Percentiles rank a stretch among this genome's conserved stretches.
Evolutionary conservation across 2,888 invertebrate genomes (phyloP).

Genomic region (Perizoma affinitatum): DNA sequence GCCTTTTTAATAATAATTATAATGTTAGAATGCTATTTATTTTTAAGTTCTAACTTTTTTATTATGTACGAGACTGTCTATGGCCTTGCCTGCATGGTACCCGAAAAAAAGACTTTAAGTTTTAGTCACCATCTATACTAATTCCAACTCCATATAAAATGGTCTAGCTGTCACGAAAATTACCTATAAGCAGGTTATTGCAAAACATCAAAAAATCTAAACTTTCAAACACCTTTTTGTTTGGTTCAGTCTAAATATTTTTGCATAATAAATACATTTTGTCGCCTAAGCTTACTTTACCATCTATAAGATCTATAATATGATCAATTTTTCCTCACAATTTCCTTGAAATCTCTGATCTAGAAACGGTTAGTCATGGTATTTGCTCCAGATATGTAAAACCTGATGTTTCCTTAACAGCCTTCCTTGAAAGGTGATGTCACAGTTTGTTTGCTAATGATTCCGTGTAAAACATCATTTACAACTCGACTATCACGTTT

Average conservation of each 20-base stretch:
- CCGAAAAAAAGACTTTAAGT: too few species aligned
- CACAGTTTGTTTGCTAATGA: slow-evolving; percentile 22
- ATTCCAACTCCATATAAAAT: too few species aligned
- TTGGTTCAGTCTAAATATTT: too few species aligned
- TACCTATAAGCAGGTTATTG: neutral
- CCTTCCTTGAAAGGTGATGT: slow-evolving; percentile 35
- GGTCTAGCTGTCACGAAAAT: too few species aligned
- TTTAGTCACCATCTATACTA: too few species aligned
- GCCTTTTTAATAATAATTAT: too few species aligned
- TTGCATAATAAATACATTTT: too few species aligned
- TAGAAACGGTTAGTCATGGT: slow-evolving; percentile 20
- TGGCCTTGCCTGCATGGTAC: too few species aligned
- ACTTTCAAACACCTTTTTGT: too few species aligned
- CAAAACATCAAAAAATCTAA: neutral
- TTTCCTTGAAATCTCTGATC: slow-evolving; percentile 20
- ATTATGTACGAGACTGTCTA: too few species aligned
- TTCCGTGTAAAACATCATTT: slow-evolving; percentile 31
- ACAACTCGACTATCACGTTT: slow-evolving; percentile 4
- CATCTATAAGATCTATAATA: neutral
- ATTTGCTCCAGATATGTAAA: slow-evolving; percentile 35
- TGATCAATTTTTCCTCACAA: slow-evolving; percentile 15
- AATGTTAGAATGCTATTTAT: too few species aligned
- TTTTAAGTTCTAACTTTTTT: too few species aligned
- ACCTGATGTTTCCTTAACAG: slow-evolving; percentile 31
- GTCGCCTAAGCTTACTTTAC: neutral